Conservation (phyloP, 2,113 vertebrate species). For the Sialia sialis region DNA sequence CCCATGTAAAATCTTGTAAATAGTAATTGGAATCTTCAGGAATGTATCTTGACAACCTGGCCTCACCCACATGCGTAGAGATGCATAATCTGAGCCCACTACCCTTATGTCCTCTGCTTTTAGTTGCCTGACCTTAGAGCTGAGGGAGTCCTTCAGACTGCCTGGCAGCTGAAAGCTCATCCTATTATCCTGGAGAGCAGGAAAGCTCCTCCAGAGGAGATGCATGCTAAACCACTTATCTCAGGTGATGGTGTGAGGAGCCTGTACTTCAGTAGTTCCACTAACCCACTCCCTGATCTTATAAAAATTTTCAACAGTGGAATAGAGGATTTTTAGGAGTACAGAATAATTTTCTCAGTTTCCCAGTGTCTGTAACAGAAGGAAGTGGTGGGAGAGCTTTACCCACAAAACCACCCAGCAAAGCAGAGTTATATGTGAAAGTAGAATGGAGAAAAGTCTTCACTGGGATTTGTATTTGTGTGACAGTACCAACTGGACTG, state of each 20-base stretch:
- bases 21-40: not conserved
- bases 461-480: not conserved
- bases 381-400: not conserved
- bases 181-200: fast-evolving
- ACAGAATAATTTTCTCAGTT: not conserved
- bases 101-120: not conserved
- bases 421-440: not conserved
- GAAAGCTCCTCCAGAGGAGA: not conserved
- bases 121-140: not conserved
- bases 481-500: not conserved
- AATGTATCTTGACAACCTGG: not conserved
- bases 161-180: not conserved
- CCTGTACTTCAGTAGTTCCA: not conserved
- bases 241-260: not conserved
- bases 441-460: not conserved
- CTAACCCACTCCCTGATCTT: not conserved
- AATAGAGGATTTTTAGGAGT: not conserved
- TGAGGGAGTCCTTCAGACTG: fast-evolving
- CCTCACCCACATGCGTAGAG: not conserved
- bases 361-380: not conserved
- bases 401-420: not conserved
- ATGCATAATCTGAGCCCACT: not conserved
- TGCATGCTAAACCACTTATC: not conserved
- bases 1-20: not conserved
- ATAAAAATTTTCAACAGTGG: not conserved